Base-by-base conservation (phyloP, 2,797 vertebrate genomes). In the Silurus aristotelis region DNA sequence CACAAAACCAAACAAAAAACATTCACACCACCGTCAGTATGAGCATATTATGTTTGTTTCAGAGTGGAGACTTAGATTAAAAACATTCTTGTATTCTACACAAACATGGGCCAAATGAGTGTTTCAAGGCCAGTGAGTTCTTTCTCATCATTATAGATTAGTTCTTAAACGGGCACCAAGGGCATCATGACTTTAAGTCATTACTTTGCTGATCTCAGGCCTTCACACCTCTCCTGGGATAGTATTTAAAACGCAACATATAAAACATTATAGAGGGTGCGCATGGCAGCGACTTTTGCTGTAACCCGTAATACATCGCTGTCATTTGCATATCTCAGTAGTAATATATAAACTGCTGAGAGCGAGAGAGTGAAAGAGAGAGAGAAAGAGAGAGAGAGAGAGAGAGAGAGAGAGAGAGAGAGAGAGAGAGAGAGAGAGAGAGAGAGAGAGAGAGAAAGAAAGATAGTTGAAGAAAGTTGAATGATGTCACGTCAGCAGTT, bases 401-500 rank as follows among this genome's bases (percentile, higher is more conserved):
- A 31, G 31, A 31, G 31, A 31, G 31, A 31, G 31, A 31, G n/a
- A 66, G 25, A 9, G 12, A 25, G 46, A 27, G 38, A 38, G 38
- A 38, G 31, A 38, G 31, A 38, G 31, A 38, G 64, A 63, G 77
- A n/a, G 52, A 60, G 13, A 20, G 48, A 27, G 60, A 58, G 13
- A 73, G 71, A 73, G 27, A 75, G 56, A 17, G 48, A 27, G 60
- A 58, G 13, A 73, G 71, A 73, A 22, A 75, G 56, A 17, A 17
- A 66, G 25, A 9, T 52, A 60, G 46, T 52, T 7, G 6, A 52
- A 76, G 68, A 52, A 52, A 81, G 19, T 22, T 70, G 46, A 63
- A 82, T 70, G 80, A 73, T 27, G 31, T 76, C 56, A 87, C 58
- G 77, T 87, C 86, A 87, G 86, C 63, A 5, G 22, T 87, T 84